A percentile compares a stretch with the other conserved stretches of the same genome.
Evolutionary conservation across 2,113 vertebrate genomes (phyloP).

Genomic region (Bostrychus sinensis): DNA sequence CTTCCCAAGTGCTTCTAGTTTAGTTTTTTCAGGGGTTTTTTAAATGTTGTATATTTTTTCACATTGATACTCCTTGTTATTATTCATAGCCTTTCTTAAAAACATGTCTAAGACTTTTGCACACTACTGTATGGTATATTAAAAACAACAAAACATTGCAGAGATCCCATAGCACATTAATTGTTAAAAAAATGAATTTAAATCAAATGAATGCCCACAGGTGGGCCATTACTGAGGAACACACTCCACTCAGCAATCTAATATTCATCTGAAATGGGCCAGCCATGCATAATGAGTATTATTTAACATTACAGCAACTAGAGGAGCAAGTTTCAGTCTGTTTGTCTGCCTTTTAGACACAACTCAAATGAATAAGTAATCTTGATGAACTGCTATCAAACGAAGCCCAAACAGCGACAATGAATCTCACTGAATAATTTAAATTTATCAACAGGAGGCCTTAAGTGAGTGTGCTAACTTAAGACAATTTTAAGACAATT

Average conservation of each 20-base stretch:
- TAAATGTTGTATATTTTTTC: not conserved
- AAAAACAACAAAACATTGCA: not conserved
- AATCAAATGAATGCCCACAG: not conserved
- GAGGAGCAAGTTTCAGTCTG: not conserved
- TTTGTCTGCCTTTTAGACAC: not conserved
- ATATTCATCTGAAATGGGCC: slow-evolving; percentile 8
- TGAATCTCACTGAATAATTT: not conserved
- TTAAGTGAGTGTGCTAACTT: not conserved
- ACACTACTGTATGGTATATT: not conserved
- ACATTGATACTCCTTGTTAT: not conserved
- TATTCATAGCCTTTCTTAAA: not conserved
- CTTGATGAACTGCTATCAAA: not conserved
- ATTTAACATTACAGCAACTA: slow-evolving; percentile 4
- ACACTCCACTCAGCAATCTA: not conserved
- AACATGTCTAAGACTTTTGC: not conserved
- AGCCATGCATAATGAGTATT: slow-evolving; percentile 10
- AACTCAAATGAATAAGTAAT: slow-evolving; percentile 8
- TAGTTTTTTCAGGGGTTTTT: no score
- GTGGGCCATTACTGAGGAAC: not conserved
- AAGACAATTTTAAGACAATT: no score
- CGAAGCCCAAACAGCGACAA: not conserved
- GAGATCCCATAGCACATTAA: not conserved
- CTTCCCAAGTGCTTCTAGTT: no score
- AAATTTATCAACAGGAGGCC: not conserved
- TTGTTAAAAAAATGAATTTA: not conserved